Evolutionary conservation across 1,140 invertebrate species (phyloP), one percentile per base, ranked within the genome.

Genomic region (Riptortus pedestris): DNA sequence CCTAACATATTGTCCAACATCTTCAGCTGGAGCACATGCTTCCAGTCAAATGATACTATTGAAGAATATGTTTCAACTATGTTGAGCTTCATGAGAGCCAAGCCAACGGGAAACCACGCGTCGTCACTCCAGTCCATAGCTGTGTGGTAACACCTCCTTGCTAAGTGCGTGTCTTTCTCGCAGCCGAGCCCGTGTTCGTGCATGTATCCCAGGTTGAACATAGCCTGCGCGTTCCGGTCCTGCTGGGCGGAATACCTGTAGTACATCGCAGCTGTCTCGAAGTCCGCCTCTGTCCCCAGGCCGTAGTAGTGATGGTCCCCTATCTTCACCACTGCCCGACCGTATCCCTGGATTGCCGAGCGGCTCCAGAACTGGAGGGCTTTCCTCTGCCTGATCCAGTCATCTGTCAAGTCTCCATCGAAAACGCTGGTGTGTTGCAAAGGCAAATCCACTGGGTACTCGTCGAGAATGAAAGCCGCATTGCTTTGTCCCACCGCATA

Each of bases 171-270:
- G 74, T 90, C 83, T 75, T 81, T 79, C 72, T 83, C 79, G 75
- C 96, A 85, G 2, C 96, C 96, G 16, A 98, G 79, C 0, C 96
- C 96, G 70, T 91, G 88, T 76, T 98, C 96, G 75, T 99, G 94
- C 96, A 99, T 99, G 73, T 98, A 99, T 2, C 92, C 96, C 51
- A 99, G 80, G 78, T 99, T 99, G 73, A 99, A 99, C 85, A 97
- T 95, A 3, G 96, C 96, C 73, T 98, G 96, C 0, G 96, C 90
- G 77, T 93, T 97, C 70, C 92, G 86, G 68, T 96, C 91, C 67
- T 93, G 88, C 63, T 98, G 95, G 1, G 92, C 93, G 0, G 96
- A 96, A 63, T 91, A 81, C 68, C 93, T 83, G 74, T 83, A 86
- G 69, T 98, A 91, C 64, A 84, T 82, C 0, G 93, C 94, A 0